phyloP scores from a whole-genome alignment of 2,113 vertebrate species.

The Conger conger region DNA sequence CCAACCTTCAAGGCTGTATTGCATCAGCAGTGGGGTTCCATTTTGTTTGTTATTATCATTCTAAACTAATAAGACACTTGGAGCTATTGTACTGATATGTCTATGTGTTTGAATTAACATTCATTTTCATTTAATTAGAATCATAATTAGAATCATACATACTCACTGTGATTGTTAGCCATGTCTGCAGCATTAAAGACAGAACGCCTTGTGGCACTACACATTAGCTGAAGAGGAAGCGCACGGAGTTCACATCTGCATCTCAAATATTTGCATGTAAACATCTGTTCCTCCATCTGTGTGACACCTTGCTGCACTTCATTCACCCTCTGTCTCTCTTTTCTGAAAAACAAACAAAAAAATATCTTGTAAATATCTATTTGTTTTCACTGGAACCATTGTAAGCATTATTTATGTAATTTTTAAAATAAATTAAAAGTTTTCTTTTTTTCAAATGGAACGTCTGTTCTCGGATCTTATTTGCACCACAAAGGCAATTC shows the following conservation, averaged over 20 bases:
- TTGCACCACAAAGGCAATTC: background rate
- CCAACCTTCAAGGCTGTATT: background rate
- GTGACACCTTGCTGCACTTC: background rate
- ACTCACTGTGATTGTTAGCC: background rate
- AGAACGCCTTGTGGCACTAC: background rate
- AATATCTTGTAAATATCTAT: slow-evolving; percentile 15
- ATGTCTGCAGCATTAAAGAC: background rate
- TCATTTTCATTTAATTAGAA: background rate
- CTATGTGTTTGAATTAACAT: slow-evolving; percentile 1
- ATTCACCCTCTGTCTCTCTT: background rate
- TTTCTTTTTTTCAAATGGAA: slow-evolving; percentile 18
- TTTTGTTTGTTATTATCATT: background rate
- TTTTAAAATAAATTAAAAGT: slow-evolving; percentile 38
- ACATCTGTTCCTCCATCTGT: background rate
- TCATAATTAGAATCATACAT: background rate
- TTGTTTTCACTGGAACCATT: slow-evolving; percentile 26
- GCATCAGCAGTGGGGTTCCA: background rate
- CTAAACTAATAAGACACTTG: background rate
- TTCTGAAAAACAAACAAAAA: background rate
- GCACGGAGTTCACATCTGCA: background rate
- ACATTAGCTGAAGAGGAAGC: background rate
- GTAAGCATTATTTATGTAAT: slow-evolving; percentile 39
- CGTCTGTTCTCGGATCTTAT: background rate
- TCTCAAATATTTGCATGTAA: background rate
- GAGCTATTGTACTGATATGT: background rate